Percentiles rank a stretch among this genome's conserved stretches.
These are phyloP conservation scores for Pyralis farinalis DNA, from an alignment of 2,888 invertebrate genomes.

Conservation along the genomic window DNA sequence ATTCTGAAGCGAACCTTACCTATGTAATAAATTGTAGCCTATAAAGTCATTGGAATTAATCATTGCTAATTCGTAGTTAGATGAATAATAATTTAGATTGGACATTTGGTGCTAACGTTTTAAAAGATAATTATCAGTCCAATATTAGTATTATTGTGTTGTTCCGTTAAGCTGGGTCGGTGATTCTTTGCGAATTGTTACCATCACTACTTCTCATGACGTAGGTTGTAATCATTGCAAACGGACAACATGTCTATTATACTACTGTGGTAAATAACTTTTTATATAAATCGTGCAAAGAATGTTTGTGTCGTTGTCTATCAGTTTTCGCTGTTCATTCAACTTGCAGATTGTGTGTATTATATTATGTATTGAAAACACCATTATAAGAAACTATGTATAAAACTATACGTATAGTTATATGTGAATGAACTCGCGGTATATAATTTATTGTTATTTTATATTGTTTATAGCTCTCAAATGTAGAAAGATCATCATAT, in stretches of 20 bases:
- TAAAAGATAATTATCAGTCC: constrained; percentile 54
- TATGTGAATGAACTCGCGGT: too few species aligned
- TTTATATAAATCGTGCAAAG: not conserved
- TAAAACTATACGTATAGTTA: too few species aligned
- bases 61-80: constrained; percentile 47
- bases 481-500: too few species aligned
- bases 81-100: constrained; percentile 49
- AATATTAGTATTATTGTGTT: constrained; percentile 31
- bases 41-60: constrained; percentile 26
- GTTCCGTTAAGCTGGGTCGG: constrained; percentile 12
- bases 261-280: not conserved
- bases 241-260: constrained; percentile 1
- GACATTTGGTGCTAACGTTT: constrained; percentile 72
- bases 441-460: too few species aligned
- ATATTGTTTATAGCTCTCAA: too few species aligned
- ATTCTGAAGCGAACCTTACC: constrained; percentile 6
- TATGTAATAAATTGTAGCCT: constrained; percentile 13
- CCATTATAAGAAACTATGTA: not conserved
- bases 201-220: not conserved
- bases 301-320: not conserved
- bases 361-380: not conserved
- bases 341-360: not conserved
- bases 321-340: not conserved
- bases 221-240: not conserved
- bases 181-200: constrained; percentile 2